phyloP scores from a whole-genome alignment of 2,113 vertebrate species.

The Glaucidium brasilianum region DNA sequence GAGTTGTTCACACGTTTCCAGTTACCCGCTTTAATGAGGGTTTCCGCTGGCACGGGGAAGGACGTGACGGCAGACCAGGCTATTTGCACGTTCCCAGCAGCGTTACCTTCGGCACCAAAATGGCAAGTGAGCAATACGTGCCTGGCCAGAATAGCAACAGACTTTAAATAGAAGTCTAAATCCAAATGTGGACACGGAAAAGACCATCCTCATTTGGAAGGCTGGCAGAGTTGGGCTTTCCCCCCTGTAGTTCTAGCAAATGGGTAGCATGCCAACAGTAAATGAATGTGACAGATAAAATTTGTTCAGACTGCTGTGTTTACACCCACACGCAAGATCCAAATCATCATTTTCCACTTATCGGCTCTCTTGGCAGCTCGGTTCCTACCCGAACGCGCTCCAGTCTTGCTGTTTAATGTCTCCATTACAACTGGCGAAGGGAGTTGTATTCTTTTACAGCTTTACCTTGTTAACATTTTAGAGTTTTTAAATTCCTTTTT shows the following conservation, averaged over 20 bases:
- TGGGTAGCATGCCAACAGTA: slow-evolving; percentile 11
- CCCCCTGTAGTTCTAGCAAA: not conserved
- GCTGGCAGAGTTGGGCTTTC: slow-evolving; percentile 37
- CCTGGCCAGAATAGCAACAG: not conserved
- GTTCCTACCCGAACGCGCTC: slow-evolving; percentile 2
- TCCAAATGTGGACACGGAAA: not conserved
- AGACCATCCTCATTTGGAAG: slow-evolving; percentile 16
- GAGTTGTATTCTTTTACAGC: slow-evolving; percentile 25
- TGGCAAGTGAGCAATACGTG: not conserved
- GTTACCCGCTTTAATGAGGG: not conserved
- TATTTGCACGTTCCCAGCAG: not conserved
- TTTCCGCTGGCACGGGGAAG: not conserved
- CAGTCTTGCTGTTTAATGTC: slow-evolving; percentile 61
- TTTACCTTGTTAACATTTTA: slow-evolving; percentile 49
- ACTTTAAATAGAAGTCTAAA: not conserved
- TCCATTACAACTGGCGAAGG: slow-evolving; percentile 44
- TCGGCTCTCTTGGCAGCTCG: slow-evolving; percentile 55
- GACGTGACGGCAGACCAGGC: not conserved
- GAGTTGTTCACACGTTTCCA: not conserved
- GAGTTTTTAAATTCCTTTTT: not conserved
- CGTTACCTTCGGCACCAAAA: not conserved
- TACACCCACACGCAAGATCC: slow-evolving; percentile 58
- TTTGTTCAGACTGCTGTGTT: slow-evolving; percentile 64
- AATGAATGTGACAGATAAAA: slow-evolving; percentile 64
- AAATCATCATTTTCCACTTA: slow-evolving; percentile 51